phyloP scores from a whole-genome alignment of 2,888 invertebrate species.

The Lasioglossum vierecki region DNA sequence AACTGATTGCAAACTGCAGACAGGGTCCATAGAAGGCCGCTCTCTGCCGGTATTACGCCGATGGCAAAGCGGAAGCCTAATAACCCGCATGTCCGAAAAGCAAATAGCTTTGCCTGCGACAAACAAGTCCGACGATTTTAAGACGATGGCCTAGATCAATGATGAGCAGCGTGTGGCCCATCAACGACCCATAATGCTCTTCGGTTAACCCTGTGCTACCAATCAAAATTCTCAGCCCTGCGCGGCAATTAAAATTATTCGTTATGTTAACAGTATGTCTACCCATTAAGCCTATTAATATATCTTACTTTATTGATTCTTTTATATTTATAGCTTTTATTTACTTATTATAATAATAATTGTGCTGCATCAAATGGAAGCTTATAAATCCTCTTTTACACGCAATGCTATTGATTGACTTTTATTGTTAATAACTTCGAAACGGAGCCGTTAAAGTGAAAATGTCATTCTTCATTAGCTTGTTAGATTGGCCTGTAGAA shows the following conservation, averaged over 20 bases:
- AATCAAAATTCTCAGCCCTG: not conserved
- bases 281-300: too few species aligned
- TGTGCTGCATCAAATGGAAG: too few species aligned
- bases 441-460: not conserved
- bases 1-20: constrained; percentile 44
- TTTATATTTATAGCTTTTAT: too few species aligned
- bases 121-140: constrained; percentile 42
- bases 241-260: not conserved
- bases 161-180: not conserved
- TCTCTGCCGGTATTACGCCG: constrained; percentile 37
- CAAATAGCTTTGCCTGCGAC: constrained; percentile 56
- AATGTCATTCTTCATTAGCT: not conserved
- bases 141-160: not conserved
- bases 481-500: not conserved
- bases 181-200: not conserved
- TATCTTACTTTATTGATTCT: too few species aligned
- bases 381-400: too few species aligned
- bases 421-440: not conserved
- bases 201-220: not conserved
- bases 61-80: constrained; percentile 51
- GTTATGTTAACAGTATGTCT: not conserved
- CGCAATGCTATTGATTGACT: not conserved
- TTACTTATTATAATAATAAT: too few species aligned
- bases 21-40: not conserved
- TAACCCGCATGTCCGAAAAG: constrained; percentile 63